Conservation (phyloP, 2,888 invertebrate species). For the Drosophila anomelani region DNA sequence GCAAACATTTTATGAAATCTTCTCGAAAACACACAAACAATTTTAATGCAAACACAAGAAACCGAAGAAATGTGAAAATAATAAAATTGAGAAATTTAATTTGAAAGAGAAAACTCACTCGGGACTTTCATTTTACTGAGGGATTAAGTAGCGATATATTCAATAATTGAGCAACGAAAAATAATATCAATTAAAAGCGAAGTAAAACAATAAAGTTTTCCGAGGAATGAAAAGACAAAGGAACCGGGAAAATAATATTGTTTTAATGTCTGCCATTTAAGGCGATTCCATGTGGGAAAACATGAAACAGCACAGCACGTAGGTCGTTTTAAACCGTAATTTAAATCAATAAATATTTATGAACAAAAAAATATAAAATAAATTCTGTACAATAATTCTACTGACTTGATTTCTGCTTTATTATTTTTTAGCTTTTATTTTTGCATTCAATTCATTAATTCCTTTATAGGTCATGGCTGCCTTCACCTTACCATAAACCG, state of each 20-base stretch:
- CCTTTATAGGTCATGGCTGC: too few species aligned
- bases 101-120: conserved; percentile 22
- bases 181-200: conserved; percentile 11
- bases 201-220: background rate
- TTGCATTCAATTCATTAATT: background rate
- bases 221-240: background rate
- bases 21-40: conserved; percentile 50
- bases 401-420: background rate
- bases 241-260: background rate
- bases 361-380: background rate
- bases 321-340: background rate
- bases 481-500: too few species aligned
- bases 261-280: background rate
- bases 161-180: background rate
- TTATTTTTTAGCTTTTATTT: background rate
- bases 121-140: conserved; percentile 2
- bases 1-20: conserved; percentile 54
- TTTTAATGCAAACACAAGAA: conserved; percentile 55
- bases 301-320: background rate
- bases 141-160: conserved; percentile 12
- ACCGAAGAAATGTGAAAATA: conserved; percentile 29
- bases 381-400: background rate
- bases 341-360: background rate
- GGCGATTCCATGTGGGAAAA: background rate
- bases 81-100: conserved; percentile 45